Conservation (phyloP, 1,140 invertebrate genomes). For the Drosophila bifasciata region DNA sequence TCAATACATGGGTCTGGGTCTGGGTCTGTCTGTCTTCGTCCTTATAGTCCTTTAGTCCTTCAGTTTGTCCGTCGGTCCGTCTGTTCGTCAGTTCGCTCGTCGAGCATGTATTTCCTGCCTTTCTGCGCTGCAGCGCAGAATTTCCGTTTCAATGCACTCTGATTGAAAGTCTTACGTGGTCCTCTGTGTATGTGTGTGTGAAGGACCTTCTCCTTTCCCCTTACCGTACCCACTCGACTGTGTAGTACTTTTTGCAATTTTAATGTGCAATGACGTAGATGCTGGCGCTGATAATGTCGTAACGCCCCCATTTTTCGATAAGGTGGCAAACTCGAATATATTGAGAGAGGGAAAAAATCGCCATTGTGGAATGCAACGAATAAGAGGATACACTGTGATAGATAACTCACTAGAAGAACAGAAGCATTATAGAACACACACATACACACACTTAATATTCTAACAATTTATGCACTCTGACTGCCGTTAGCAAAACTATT, state of each 20-base stretch:
- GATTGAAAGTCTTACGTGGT: constrained; percentile 80
- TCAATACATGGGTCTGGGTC: constrained; percentile 23
- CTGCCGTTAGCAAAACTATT: constrained; percentile 11
- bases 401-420: too few species aligned
- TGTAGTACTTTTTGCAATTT: constrained; percentile 66
- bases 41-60: constrained; percentile 6
- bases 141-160: constrained; percentile 77
- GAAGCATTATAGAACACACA: too few species aligned
- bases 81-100: constrained; percentile 44
- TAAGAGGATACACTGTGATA: background rate
- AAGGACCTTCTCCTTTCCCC: constrained; percentile 60
- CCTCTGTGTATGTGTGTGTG: background rate
- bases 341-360: constrained; percentile 18
- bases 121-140: constrained; percentile 79
- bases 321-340: constrained; percentile 58
- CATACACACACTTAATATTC: background rate
- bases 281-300: constrained; percentile 62
- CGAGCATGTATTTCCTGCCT: constrained; percentile 76
- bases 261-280: constrained; percentile 76
- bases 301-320: constrained; percentile 59
- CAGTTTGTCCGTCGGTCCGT: constrained; percentile 24
- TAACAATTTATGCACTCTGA: constrained; percentile 11
- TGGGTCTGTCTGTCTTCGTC: too few species aligned
- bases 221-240: constrained; percentile 30
- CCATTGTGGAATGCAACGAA: background rate